Percentiles rank a stretch among this genome's conserved stretches.
phyloP scores from a whole-genome alignment of 2,888 invertebrate species.

The Heliconius sara region DNA sequence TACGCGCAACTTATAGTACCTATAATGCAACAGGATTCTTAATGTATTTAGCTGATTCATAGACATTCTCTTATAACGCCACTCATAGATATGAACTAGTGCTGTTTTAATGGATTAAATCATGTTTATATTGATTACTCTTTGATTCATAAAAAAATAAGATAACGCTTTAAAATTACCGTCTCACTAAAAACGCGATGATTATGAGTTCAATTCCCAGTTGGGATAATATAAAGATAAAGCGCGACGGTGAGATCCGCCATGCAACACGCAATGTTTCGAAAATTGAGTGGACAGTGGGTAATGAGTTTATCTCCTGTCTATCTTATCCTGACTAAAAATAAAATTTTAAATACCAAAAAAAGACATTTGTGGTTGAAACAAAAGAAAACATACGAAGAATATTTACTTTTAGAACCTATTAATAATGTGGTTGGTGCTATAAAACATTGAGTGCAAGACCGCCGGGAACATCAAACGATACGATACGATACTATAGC shows the following conservation, averaged over 20 bases:
- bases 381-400: background rate
- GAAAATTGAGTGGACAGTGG: no score
- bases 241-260: no score
- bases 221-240: background rate
- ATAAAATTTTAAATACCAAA: background rate
- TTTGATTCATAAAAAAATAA: background rate
- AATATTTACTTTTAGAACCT: slow-evolving; percentile 7
- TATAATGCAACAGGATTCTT: background rate
- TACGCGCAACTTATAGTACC: slow-evolving; percentile 26
- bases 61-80: background rate
- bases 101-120: background rate
- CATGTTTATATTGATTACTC: background rate
- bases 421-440: slow-evolving; percentile 4
- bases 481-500: background rate
- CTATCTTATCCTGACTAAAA: no score
- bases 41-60: slow-evolving; percentile 9
- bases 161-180: background rate
- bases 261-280: no score
- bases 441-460: background rate
- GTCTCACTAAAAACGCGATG: background rate
- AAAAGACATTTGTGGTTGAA: background rate
- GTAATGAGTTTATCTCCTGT: no score
- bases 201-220: background rate
- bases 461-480: slow-evolving; percentile 16
- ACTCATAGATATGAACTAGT: background rate